phyloP scores from a whole-genome alignment of 2,113 vertebrate genomes.

The Oncorhynchus kisutch region DNA sequence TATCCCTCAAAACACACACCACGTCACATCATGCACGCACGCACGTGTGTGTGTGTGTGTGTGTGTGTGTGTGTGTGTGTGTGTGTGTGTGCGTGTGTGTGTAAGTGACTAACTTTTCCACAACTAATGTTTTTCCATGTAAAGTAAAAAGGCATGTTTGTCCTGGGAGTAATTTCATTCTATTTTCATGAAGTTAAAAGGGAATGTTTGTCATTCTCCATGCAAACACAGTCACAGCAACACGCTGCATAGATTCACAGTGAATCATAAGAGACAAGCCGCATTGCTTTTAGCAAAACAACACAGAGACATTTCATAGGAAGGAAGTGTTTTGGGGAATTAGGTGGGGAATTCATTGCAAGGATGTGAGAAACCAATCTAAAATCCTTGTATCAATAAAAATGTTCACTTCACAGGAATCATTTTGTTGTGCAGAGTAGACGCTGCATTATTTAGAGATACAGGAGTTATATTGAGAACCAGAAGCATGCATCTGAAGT shows the following conservation, averaged over 20 bases:
- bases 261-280: neutral
- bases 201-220: neutral
- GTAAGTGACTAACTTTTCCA: neutral
- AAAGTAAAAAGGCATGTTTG: neutral
- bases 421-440: neutral
- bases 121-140: neutral
- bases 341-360: neutral
- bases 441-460: neutral
- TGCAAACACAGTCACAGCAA: neutral
- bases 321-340: neutral
- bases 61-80: neutral
- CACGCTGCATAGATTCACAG: neutral
- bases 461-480: too few species aligned
- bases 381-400: neutral
- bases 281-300: neutral
- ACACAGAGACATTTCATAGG: neutral
- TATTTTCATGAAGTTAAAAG: constrained; percentile 3
- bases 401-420: neutral
- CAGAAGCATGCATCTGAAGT: too few species aligned
- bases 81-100: neutral
- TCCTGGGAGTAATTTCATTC: neutral
- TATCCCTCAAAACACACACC: constrained; percentile 21
- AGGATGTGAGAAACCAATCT: neutral
- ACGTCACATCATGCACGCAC: neutral
- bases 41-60: too few species aligned